Evolutionary conservation across 2,888 invertebrate genomes (phyloP).

Genomic region (Cantharis nigra): DNA sequence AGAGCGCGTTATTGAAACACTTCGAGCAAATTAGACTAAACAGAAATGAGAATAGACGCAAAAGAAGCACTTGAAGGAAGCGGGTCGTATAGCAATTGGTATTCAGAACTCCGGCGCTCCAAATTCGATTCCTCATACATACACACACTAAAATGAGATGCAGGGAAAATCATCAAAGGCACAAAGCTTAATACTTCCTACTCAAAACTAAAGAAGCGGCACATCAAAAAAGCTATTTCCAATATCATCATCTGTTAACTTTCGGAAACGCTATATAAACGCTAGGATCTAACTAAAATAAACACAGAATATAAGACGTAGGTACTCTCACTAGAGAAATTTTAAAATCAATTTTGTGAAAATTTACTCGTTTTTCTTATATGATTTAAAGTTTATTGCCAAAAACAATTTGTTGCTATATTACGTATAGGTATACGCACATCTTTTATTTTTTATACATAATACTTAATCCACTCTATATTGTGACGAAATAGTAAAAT

Average conservation of each 20-base stretch:
- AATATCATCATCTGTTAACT: slow-evolving; percentile 24
- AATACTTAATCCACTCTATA: not conserved
- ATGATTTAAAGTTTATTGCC: not conserved
- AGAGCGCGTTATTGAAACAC: slow-evolving; percentile 22
- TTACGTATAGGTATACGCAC: not conserved
- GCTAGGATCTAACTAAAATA: slow-evolving; percentile 46
- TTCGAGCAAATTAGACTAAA: slow-evolving; percentile 29
- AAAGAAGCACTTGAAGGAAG: slow-evolving; percentile 37
- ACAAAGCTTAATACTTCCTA: slow-evolving; percentile 55
- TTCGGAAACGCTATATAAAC: slow-evolving; percentile 33
- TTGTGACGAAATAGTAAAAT: not conserved
- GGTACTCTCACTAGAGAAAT: slow-evolving; percentile 45
- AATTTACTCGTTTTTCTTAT: slow-evolving; percentile 33
- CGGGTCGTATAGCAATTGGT: slow-evolving; percentile 54
- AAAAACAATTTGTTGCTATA: not conserved
- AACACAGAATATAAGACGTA: slow-evolving; percentile 49
- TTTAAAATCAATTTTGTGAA: slow-evolving; percentile 49
- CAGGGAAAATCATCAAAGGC: slow-evolving; percentile 59
- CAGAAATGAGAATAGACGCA: slow-evolving; percentile 31
- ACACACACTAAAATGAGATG: slow-evolving; percentile 56
- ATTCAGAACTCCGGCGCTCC: slow-evolving; percentile 56
- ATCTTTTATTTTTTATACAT: not conserved
- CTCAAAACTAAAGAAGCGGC: slow-evolving; percentile 40
- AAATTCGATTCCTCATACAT: slow-evolving; percentile 53
- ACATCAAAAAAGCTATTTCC: slow-evolving; percentile 30